Conservation (phyloP, 2,888 invertebrate genomes). For the Periphyllus acericola region DNA sequence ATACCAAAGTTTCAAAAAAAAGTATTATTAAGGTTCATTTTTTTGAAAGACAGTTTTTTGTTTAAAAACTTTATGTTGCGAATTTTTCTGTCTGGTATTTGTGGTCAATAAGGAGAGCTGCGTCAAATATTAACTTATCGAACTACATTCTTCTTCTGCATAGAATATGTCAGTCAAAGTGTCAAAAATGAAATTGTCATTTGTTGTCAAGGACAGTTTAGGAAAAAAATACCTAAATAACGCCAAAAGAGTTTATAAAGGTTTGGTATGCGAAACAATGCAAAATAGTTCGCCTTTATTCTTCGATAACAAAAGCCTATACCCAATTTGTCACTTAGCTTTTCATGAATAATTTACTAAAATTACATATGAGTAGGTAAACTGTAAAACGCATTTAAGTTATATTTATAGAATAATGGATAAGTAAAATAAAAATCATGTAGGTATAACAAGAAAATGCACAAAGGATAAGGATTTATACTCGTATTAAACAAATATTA, state of each 20-base stretch:
- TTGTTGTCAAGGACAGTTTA: neutral
- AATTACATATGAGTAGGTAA: neutral
- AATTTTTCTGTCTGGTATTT: neutral
- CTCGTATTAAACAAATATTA: neutral
- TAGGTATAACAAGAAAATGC: neutral
- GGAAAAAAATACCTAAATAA: neutral
- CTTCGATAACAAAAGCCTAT: neutral
- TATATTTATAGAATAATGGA: neutral
- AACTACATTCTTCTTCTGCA: neutral
- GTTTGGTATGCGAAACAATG: neutral
- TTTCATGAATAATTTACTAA: neutral
- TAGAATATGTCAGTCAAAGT: neutral
- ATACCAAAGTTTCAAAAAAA: neutral
- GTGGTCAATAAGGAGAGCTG: slow-evolving; percentile 6
- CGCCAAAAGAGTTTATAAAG: neutral
- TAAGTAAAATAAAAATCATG: neutral
- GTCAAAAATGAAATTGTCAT: neutral
- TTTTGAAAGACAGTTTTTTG: neutral
- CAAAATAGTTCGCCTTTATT: neutral
- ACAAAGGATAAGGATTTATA: neutral
- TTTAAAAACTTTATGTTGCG: neutral
- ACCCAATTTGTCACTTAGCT: neutral
- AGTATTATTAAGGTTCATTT: neutral
- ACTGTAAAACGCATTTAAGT: neutral
- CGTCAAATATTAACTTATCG: slow-evolving; percentile 3